Evolutionary conservation across 1,140 invertebrate genomes (phyloP).

Genomic region (Drosophila setifemur): DNA sequence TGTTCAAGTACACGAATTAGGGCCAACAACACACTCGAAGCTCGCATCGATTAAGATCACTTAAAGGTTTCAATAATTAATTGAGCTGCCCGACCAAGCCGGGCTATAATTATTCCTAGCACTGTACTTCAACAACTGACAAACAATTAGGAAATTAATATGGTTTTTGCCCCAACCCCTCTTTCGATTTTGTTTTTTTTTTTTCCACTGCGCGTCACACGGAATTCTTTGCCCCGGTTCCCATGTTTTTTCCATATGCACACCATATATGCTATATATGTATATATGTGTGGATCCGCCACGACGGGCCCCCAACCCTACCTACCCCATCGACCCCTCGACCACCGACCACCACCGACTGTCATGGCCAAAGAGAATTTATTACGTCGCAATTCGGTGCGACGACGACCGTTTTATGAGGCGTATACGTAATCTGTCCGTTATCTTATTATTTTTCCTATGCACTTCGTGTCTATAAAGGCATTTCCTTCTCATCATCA

Average conservation of each 20-base stretch:
- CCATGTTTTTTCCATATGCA: constrained; percentile 36
- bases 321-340: neutral
- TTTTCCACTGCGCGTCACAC: neutral
- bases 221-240: constrained; percentile 10
- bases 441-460: constrained; percentile 31
- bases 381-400: constrained; percentile 38
- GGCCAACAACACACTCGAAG: no score
- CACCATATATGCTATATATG: no score
- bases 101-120: neutral
- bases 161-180: neutral
- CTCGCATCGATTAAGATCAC: neutral
- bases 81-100: neutral
- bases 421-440: constrained; percentile 40
- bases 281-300: no score
- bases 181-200: neutral
- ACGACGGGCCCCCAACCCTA: neutral
- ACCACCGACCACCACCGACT: neutral
- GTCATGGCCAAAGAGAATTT: constrained; percentile 32
- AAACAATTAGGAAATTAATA: constrained; percentile 32
- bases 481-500: neutral
- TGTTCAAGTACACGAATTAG: no score
- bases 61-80: neutral
- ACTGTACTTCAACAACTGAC: neutral
- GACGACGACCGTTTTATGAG: constrained; percentile 42
- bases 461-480: constrained; percentile 22